These are phyloP conservation scores for Notocelia uddmanniana DNA, from an alignment of 2,888 invertebrate species.

Conservation along the genomic window DNA sequence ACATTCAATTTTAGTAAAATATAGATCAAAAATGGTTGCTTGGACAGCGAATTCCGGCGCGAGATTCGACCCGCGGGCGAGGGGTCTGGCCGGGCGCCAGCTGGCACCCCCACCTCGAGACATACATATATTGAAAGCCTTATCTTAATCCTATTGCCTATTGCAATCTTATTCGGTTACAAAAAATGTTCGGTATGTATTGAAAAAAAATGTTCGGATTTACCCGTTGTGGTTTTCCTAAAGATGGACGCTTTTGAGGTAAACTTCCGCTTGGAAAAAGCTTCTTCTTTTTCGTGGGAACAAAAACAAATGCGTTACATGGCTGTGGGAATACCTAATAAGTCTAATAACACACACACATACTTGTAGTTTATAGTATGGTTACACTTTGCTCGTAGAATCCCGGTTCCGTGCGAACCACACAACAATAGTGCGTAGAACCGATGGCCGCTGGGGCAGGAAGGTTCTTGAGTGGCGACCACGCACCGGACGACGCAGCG, in stretches of 20 bases:
- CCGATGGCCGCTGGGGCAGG: too few species aligned
- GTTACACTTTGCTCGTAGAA: too few species aligned
- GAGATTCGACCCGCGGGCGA: not conserved
- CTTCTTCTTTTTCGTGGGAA: not conserved
- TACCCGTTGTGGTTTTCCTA: not conserved
- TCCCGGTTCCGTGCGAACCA: too few species aligned
- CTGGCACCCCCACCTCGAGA: constrained; percentile 21
- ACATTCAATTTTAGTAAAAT: not conserved
- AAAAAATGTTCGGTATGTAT: constrained; percentile 15
- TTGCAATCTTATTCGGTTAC: constrained; percentile 23
- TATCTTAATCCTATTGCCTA: constrained; percentile 30
- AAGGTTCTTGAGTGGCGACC: too few species aligned
- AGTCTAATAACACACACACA: too few species aligned
- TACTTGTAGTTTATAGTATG: too few species aligned
- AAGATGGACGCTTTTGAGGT: not conserved
- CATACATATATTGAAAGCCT: constrained; percentile 30
- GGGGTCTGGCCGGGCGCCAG: constrained; percentile 37
- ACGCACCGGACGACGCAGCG: too few species aligned
- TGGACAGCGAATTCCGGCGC: constrained; percentile 22
- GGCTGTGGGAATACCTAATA: not conserved
- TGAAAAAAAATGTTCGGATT: not conserved
- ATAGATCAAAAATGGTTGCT: constrained; percentile 15
- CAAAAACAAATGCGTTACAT: not conserved
- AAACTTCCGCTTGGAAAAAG: not conserved
- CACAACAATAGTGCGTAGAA: too few species aligned